These are phyloP conservation scores for Tangara arthus DNA, from an alignment of 2,797 vertebrate species.

Conservation along the genomic window DNA sequence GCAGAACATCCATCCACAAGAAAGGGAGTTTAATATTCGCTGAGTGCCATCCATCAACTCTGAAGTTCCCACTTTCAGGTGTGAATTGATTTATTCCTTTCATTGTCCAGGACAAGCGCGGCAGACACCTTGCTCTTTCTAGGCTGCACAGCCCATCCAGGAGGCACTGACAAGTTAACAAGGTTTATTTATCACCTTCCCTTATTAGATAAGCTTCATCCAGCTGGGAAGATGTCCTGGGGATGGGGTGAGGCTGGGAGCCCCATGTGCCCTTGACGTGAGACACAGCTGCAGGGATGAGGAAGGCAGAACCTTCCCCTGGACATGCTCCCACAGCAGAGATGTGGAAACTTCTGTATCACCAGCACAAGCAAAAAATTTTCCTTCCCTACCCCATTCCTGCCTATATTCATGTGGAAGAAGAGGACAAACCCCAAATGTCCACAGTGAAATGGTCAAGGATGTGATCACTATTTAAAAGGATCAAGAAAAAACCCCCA, in stretches of 20 bases:
- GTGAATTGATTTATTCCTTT: slow-evolving; percentile 20
- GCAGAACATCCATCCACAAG: background rate
- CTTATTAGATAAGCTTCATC: background rate
- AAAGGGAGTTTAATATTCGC: background rate
- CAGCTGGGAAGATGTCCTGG: background rate
- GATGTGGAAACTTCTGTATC: background rate
- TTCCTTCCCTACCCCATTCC: background rate
- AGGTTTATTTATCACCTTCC: background rate
- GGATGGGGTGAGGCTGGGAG: background rate
- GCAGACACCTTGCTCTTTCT: background rate
- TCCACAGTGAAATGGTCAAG: background rate
- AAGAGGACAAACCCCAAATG: background rate
- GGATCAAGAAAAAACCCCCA: accelerated
- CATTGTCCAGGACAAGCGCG: background rate
- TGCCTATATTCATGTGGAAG: background rate
- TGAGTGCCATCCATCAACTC: background rate
- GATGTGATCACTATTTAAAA: background rate
- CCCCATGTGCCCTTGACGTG: background rate
- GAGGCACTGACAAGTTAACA: background rate
- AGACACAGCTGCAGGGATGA: background rate
- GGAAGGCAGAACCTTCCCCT: background rate
- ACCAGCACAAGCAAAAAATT: background rate
- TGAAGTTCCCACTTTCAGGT: background rate
- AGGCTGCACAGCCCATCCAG: background rate
- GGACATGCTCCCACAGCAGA: background rate